Percentiles rank a stretch among this genome's conserved stretches.
Evolutionary conservation across 2,888 invertebrate species (phyloP).

Genomic region (Stegophylla sp.): DNA sequence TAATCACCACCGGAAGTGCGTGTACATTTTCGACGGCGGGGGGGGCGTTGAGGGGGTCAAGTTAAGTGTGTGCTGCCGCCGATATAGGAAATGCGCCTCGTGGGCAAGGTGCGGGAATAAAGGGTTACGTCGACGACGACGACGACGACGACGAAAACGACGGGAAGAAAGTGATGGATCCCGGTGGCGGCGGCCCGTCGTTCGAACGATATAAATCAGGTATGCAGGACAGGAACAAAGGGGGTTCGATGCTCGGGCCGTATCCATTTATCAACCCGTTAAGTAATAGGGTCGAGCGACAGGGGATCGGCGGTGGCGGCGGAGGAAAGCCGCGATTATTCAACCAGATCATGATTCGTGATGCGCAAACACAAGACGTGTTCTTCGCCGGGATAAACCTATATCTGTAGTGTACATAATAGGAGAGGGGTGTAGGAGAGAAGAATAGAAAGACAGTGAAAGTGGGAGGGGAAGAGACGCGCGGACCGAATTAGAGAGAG

Average conservation of each 20-base stretch:
- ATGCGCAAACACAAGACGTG: conserved; percentile 56
- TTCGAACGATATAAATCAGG: conserved; percentile 59
- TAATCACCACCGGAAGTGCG: conserved; percentile 52
- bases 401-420: background rate
- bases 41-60: conserved; percentile 38
- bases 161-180: conserved; percentile 59
- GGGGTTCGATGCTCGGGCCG: conserved; percentile 50
- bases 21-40: background rate
- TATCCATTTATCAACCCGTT: conserved; percentile 59
- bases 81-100: background rate
- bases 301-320: background rate
- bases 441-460: too few species aligned
- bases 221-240: conserved; percentile 58
- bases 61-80: conserved; percentile 47
- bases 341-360: conserved; percentile 59
- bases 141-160: background rate
- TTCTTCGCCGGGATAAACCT: conserved; percentile 32
- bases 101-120: too few species aligned
- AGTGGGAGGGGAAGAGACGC: background rate
- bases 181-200: conserved; percentile 47
- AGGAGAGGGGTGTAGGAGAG: background rate
- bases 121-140: conserved; percentile 22
- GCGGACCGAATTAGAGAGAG: background rate
- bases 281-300: conserved; percentile 58
- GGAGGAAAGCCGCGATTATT: conserved; percentile 56